These are phyloP conservation scores for Prionailurus bengalensis DNA, from an alignment of 2,113 vertebrate species.

Conservation along the genomic window DNA sequence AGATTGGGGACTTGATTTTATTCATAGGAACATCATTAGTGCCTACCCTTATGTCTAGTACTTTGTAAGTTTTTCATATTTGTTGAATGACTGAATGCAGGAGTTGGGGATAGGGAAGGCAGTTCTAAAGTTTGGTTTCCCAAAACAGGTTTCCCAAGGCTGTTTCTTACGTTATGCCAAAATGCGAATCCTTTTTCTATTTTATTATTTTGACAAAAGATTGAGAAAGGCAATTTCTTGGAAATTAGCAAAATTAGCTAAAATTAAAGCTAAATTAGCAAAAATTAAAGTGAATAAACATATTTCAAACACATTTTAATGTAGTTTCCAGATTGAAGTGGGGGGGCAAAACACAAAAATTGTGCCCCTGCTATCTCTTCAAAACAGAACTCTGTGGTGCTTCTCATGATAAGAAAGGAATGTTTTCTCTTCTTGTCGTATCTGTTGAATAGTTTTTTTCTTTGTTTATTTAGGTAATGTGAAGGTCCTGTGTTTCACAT, in stretches of 20 bases:
- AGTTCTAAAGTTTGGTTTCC: not conserved
- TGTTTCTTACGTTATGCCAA: not conserved
- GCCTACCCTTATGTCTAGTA: accelerated
- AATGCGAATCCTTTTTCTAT: slow-evolving; percentile 9
- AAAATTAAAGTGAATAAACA: not conserved
- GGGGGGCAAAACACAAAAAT: not conserved
- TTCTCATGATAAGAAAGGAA: not conserved
- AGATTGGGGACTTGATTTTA: not conserved
- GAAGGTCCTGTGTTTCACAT: not conserved
- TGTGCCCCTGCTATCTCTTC: not conserved
- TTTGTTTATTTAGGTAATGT: slow-evolving; percentile 28
- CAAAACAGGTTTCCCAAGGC: not conserved
- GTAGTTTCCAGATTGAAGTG: not conserved
- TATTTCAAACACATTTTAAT: slow-evolving; percentile 16
- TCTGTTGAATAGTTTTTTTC: not conserved
- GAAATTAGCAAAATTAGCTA: not conserved
- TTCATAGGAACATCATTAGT: not conserved
- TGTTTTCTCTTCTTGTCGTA: not conserved
- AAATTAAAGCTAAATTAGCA: slow-evolving; percentile 10
- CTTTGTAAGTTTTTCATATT: not conserved
- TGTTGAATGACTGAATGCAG: not conserved
- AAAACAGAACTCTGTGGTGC: not conserved
- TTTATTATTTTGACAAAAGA: slow-evolving; percentile 28
- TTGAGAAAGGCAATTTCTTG: not conserved
- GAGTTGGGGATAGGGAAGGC: not conserved